phyloP scores from a whole-genome alignment of 2,888 invertebrate species.

The Tetrapedia diversipes region DNA sequence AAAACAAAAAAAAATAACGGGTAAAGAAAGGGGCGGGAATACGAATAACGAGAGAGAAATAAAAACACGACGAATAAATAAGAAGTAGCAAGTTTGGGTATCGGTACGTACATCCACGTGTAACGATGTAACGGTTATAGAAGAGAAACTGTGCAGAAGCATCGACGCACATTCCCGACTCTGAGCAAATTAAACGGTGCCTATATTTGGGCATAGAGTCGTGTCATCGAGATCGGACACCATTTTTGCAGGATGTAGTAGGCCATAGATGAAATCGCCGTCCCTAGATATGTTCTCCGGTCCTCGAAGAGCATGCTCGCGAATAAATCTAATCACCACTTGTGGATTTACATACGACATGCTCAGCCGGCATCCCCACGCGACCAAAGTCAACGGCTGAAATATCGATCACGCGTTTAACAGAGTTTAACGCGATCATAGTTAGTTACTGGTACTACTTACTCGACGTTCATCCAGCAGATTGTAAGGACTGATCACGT shows the following conservation, averaged over 20 bases:
- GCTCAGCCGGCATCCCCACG: slow-evolving; percentile 89
- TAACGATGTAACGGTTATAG: no score
- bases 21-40: neutral
- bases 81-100: no score
- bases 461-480: slow-evolving; percentile 85
- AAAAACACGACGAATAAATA: slow-evolving; percentile 10
- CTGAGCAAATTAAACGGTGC: neutral
- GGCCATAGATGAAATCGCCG: slow-evolving; percentile 84
- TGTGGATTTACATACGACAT: slow-evolving; percentile 87
- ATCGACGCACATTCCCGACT: neutral
- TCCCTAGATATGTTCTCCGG: slow-evolving; percentile 83
- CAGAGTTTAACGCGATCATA: slow-evolving; percentile 21
- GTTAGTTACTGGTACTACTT: slow-evolving; percentile 69
- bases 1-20: neutral
- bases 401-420: neutral
- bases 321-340: slow-evolving; percentile 86
- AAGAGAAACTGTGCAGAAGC: no score
- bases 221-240: slow-evolving; percentile 83
- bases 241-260: slow-evolving; percentile 82
- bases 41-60: no score
- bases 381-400: slow-evolving; percentile 89
- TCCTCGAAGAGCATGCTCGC: slow-evolving; percentile 85
- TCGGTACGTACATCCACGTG: neutral
- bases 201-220: slow-evolving; percentile 81
- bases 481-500: slow-evolving; percentile 90